phyloP scores from a whole-genome alignment of 2,113 vertebrate species.

The Lanius collurio region DNA sequence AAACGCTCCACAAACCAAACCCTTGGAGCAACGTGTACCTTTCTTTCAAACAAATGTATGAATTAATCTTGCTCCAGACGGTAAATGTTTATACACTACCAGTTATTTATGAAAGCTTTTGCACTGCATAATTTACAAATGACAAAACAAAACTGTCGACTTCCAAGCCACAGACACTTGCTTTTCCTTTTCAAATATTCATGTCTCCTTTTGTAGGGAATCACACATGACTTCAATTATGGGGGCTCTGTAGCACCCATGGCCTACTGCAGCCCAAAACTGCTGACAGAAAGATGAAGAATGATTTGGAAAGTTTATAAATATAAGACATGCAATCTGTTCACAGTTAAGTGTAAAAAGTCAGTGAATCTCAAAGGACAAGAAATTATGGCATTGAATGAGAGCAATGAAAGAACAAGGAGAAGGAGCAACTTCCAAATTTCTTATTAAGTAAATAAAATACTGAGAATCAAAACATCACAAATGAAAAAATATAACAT shows the following conservation, averaged over 20 bases:
- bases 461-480: not conserved
- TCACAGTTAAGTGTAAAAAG: not conserved
- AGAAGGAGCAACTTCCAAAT: not conserved
- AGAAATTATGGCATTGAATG: not conserved
- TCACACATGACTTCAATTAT: not conserved
- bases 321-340: not conserved
- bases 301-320: not conserved
- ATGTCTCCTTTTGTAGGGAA: not conserved
- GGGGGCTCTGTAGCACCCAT: not conserved
- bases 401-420: not conserved
- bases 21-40: not conserved
- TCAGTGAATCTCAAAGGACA: not conserved
- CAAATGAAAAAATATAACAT: not conserved
- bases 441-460: not conserved
- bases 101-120: slow-evolving; percentile 44
- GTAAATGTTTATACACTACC: slow-evolving; percentile 39
- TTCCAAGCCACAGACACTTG: not conserved
- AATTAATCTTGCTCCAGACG: slow-evolving; percentile 23
- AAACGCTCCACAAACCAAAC: not conserved
- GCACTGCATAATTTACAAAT: slow-evolving; percentile 39
- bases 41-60: not conserved
- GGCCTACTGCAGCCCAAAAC: not conserved
- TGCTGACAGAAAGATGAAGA: not conserved
- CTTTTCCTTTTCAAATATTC: not conserved
- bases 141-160: not conserved